Base-by-base conservation (phyloP, 1,140 invertebrate genomes). In the Parapsyche elsis region DNA sequence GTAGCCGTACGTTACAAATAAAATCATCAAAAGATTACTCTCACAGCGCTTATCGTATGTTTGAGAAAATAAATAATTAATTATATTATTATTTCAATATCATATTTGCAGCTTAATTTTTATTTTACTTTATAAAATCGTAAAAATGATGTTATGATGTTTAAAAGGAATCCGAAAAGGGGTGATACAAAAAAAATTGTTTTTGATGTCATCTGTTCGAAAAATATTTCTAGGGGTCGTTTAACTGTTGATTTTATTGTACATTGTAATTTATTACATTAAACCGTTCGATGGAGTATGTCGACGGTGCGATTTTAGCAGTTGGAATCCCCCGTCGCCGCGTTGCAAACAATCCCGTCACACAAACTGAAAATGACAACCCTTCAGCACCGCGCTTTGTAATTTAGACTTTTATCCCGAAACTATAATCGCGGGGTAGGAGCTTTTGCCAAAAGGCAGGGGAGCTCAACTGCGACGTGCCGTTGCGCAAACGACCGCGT, bases 361-460 rank as follows among this genome's bases (percentile, higher is more conserved):
- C 76, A n/a, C 59, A 59, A 46, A 67, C 38, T 10, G 76, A 67
- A 24, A 78, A 78, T 67, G 64, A 70, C 64, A 78, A 78, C 76
- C 76, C 76, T 78, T 78, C 16, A 45, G 9, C 64, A 30, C 7
- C 4, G 24, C 24, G 59, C 76, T 70, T 46, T 78, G 64, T 78
- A 78, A 78, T 78, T 78, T 78, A 23, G 76, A 44, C 64, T 78
- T 78, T 78, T 78, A 78, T 78, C 23, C 10, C n/a, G 19, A 78
- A 78, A 78, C 26, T 44, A 67, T 78, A 64, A 78, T 64, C 24
- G 38, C 30, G 16, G 71, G 71, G 4, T 71, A 26, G 26, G 30
- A 23, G 16, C 24, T 5, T 71, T 38, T 30, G 14, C 5, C 9
- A 9, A 38, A 61, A 9, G 21, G 21, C 59, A 61, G 59, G 59